A percentile compares a stretch with the other conserved stretches of the same genome.
phyloP scores from a whole-genome alignment of 2,797 vertebrate species.

The Takifugu ocellatus region DNA sequence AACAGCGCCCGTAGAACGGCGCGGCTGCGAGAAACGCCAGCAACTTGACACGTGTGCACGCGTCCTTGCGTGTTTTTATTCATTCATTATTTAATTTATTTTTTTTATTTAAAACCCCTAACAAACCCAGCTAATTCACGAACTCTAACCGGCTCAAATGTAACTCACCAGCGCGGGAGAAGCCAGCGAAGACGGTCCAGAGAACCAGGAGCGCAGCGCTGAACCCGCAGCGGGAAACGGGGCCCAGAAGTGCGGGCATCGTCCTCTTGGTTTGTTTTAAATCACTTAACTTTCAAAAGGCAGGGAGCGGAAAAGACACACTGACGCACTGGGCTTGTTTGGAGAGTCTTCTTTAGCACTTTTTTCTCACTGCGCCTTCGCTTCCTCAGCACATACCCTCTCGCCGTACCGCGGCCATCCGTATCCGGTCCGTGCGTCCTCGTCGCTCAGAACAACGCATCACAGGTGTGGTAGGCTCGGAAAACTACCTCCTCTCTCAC shows the following conservation, averaged over 20 bases:
- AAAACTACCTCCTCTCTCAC: constrained; percentile 49
- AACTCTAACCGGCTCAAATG: not conserved
- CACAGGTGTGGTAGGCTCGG: constrained; percentile 75
- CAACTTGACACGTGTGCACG: not conserved
- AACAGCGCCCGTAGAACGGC: constrained; percentile 34
- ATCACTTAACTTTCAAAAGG: constrained; percentile 62
- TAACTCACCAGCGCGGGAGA: constrained; percentile 78
- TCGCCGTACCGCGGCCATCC: constrained; percentile 62
- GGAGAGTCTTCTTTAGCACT: constrained; percentile 52
- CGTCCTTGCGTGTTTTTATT: not conserved
- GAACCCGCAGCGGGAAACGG: constrained; percentile 75
- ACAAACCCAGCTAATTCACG: not conserved
- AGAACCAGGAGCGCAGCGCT: constrained; percentile 63
- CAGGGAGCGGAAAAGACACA: constrained; percentile 23
- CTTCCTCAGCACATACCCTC: constrained; percentile 70
- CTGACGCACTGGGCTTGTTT: constrained; percentile 20
- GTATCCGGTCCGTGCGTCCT: constrained; percentile 66
- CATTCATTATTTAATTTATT: too few species aligned
- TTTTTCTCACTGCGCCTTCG: constrained; percentile 47
- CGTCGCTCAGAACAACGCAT: constrained; percentile 79
- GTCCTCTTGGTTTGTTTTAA: constrained; percentile 39
- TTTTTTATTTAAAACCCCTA: not conserved
- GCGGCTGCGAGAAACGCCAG: constrained; percentile 5
- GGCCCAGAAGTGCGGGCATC: constrained; percentile 72
- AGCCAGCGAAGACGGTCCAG: constrained; percentile 62